A percentile compares a stretch with the other conserved stretches of the same genome.
These are phyloP conservation scores for Paramormyrops hopkinsi DNA, from an alignment of 2,797 vertebrate species.

Conservation along the genomic window DNA sequence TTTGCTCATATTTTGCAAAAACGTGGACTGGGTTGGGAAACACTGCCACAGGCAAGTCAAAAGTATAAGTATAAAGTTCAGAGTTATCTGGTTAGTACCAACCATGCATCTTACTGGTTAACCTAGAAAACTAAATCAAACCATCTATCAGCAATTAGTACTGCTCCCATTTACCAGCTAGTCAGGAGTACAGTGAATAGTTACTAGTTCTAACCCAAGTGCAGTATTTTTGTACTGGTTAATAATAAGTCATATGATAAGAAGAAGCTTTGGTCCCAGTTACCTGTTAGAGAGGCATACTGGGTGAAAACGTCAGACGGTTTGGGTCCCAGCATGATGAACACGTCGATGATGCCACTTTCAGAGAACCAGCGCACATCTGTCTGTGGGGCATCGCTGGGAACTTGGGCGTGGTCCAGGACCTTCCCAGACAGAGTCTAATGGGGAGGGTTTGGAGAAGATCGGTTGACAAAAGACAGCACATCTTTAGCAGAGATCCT, in stretches of 20 bases:
- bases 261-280: not conserved
- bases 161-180: not conserved
- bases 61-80: not conserved
- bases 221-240: not conserved
- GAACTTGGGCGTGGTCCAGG: constrained; percentile 73
- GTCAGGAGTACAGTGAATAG: not conserved
- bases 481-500: not conserved
- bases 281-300: constrained; percentile 82
- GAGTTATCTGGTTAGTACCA: not conserved
- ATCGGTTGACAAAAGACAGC: not conserved
- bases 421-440: constrained; percentile 68
- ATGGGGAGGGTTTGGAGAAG: not conserved
- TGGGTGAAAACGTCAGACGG: constrained; percentile 71
- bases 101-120: not conserved
- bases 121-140: not conserved
- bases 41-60: not conserved
- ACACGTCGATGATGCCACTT: constrained; percentile 83
- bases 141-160: not conserved
- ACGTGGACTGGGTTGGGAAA: not conserved
- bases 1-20: not conserved
- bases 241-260: not conserved
- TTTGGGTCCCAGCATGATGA: constrained; percentile 77
- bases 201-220: not conserved
- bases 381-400: constrained; percentile 80
- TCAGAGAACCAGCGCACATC: constrained; percentile 92